phyloP scores from a whole-genome alignment of 1,140 invertebrate species.

The Drosophila sp. region DNA sequence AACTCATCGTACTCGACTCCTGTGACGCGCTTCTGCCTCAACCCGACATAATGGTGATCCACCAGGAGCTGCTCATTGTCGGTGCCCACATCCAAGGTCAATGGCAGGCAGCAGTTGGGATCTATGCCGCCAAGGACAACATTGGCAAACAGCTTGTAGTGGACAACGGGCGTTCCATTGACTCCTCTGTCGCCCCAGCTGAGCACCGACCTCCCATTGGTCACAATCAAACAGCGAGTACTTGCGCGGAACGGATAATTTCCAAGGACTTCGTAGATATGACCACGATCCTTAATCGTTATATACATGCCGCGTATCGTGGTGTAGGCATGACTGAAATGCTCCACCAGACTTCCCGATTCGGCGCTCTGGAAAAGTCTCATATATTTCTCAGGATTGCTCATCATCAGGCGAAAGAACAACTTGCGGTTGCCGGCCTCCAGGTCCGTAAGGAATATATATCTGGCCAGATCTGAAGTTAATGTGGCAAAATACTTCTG shows the following conservation, averaged over 20 bases:
- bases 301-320: conserved; percentile 93
- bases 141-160: conserved; percentile 96
- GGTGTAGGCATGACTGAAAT: neutral
- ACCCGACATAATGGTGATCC: conserved; percentile 96
- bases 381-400: conserved; percentile 95
- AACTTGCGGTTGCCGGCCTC: conserved; percentile 94
- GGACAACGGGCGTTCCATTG: conserved; percentile 97
- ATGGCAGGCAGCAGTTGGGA: conserved; percentile 94
- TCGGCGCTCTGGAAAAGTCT: conserved; percentile 91
- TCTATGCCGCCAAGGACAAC: conserved; percentile 96
- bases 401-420: conserved; percentile 95
- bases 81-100: conserved; percentile 96
- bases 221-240: conserved; percentile 96
- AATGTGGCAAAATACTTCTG: conserved; percentile 89
- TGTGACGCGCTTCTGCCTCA: conserved; percentile 91
- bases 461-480: conserved; percentile 91
- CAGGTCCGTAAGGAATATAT: conserved; percentile 91
- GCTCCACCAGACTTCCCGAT: conserved; percentile 92
- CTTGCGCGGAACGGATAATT: conserved; percentile 92
- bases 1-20: conserved; percentile 95
- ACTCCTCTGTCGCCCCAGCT: conserved; percentile 97
- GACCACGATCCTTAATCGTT: conserved; percentile 97
- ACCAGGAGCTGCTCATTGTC: conserved; percentile 93
- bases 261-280: conserved; percentile 92
- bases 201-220: conserved; percentile 96